Evolutionary conservation across 2,797 vertebrate species (phyloP).

Genomic region (Heteromormyrus szaboi): DNA sequence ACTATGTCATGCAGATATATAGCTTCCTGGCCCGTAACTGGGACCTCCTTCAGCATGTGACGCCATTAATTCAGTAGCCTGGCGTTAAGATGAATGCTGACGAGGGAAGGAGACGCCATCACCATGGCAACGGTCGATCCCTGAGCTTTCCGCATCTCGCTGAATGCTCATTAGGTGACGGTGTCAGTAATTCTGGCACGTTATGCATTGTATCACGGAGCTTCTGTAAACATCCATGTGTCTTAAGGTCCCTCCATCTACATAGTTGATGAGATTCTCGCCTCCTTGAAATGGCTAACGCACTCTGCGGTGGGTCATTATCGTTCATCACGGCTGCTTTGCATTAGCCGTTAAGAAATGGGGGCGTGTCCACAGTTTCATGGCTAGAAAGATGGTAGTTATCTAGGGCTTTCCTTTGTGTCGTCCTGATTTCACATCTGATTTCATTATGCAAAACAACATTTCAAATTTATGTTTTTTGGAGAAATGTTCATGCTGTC

Average conservation of each 20-base stretch:
- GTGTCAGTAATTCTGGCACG: not conserved
- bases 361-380: not conserved
- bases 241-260: not conserved
- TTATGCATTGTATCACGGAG: not conserved
- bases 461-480: not conserved
- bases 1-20: slow-evolving; percentile 1
- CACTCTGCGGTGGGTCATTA: slow-evolving; percentile 3
- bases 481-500: not conserved
- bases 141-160: not conserved
- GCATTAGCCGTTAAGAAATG: not conserved
- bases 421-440: not conserved
- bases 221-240: not conserved
- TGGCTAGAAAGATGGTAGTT: not conserved
- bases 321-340: not conserved
- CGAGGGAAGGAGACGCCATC: not conserved
- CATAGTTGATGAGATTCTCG: not conserved
- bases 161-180: not conserved
- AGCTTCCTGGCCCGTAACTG: not conserved
- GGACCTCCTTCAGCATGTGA: not conserved
- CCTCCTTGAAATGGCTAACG: not conserved
- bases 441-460: not conserved
- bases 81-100: not conserved
- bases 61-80: not conserved
- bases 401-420: not conserved
- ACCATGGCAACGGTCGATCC: not conserved